Evolutionary conservation across 2,113 vertebrate genomes (phyloP).

Genomic region (Gnathonemus echidnorhynchus): DNA sequence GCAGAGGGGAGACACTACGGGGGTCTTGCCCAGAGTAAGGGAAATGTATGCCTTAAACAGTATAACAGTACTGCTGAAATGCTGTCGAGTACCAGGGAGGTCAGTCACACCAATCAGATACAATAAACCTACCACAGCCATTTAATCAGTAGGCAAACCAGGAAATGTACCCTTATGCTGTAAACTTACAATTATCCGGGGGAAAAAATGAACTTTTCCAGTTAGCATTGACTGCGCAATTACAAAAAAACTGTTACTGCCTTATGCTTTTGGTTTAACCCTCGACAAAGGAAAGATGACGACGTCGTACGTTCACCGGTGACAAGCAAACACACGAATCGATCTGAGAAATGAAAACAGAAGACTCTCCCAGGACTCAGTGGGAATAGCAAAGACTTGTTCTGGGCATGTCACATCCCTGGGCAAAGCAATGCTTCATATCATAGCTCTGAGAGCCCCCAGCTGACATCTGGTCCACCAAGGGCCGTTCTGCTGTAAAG

Average conservation of each 20-base stretch:
- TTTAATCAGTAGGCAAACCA: not conserved
- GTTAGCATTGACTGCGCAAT: not conserved
- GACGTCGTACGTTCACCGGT: not conserved
- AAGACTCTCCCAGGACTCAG: not conserved
- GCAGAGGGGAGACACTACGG: not conserved
- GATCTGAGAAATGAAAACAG: not conserved
- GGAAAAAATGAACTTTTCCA: not conserved
- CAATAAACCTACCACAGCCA: not conserved
- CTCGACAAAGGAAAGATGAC: not conserved
- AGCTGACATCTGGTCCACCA: not conserved
- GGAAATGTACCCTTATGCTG: not conserved
- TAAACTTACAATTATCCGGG: not conserved
- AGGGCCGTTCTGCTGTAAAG: not conserved
- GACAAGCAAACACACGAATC: not conserved
- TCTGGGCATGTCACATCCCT: not conserved
- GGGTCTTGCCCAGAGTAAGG: not conserved
- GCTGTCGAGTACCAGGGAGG: not conserved
- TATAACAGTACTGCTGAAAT: not conserved
- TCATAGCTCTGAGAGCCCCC: not conserved
- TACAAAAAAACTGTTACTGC: not conserved
- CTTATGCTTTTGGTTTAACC: not conserved
- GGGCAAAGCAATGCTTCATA: not conserved
- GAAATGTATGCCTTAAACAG: not conserved
- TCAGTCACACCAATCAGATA: not conserved
- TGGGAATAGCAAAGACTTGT: not conserved